These are phyloP conservation scores for Dorcus parallelipipedus DNA, from an alignment of 2,888 invertebrate genomes.

Conservation along the genomic window DNA sequence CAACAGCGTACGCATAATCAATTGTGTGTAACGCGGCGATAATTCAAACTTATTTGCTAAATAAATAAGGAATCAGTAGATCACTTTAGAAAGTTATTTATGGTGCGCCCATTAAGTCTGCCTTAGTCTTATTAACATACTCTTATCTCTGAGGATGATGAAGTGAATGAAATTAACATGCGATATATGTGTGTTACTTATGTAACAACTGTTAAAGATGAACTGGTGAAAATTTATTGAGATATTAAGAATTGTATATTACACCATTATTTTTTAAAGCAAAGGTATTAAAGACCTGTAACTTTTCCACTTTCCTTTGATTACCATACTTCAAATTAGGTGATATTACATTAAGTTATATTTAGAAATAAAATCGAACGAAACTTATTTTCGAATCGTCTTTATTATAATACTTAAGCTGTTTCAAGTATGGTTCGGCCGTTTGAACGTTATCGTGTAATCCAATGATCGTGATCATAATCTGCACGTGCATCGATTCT, in stretches of 20 bases:
- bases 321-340: too few relatives aligned
- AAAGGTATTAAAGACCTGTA: too few relatives aligned
- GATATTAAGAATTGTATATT: too few relatives aligned
- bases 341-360: too few relatives aligned
- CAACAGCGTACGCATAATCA: too few relatives aligned
- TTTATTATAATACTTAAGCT: too few relatives aligned
- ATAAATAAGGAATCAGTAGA: constrained; percentile 8
- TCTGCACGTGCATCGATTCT: constrained; percentile 7
- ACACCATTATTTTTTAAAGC: too few relatives aligned
- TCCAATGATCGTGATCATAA: constrained; percentile 2
- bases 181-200: constrained; percentile 19
- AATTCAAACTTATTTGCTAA: constrained; percentile 11
- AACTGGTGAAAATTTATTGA: too few relatives aligned
- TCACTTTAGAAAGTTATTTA: constrained; percentile 26
- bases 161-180: constrained; percentile 27
- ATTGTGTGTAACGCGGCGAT: not conserved
- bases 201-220: constrained; percentile 9
- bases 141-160: constrained; percentile 25
- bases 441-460: not conserved
- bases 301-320: too few relatives aligned
- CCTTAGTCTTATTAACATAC: constrained; percentile 29
- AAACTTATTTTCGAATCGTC: too few relatives aligned
- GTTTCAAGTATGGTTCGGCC: too few relatives aligned
- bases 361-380: too few relatives aligned
- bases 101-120: constrained; percentile 25